phyloP scores from a whole-genome alignment of 2,888 invertebrate species.

The Rhagium mordax region DNA sequence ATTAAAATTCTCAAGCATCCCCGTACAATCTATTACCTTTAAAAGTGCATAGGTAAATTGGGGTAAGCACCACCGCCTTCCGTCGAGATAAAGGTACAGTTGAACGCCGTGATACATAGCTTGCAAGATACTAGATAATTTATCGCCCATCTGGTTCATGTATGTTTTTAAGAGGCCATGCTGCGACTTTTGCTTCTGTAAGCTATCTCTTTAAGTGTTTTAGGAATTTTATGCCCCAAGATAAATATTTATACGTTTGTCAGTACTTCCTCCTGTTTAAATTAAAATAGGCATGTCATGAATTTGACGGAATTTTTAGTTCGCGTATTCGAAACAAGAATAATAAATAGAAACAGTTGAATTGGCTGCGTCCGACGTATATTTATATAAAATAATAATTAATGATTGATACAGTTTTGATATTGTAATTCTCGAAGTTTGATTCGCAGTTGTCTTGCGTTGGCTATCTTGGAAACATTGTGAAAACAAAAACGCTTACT shows the following conservation, averaged over 20 bases:
- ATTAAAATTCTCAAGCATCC: too few relatives aligned
- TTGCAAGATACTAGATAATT: conserved; percentile 27
- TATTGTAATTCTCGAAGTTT: neutral
- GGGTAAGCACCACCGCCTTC: conserved; percentile 18
- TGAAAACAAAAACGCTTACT: neutral
- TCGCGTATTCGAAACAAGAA: neutral
- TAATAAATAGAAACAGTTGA: neutral
- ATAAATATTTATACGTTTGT: conserved; percentile 33
- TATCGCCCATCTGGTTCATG: conserved; percentile 38
- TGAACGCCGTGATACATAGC: conserved; percentile 22
- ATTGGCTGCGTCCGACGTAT: neutral
- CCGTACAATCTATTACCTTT: neutral
- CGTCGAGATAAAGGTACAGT: conserved; percentile 31
- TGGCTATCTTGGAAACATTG: neutral
- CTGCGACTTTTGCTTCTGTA: conserved; percentile 30
- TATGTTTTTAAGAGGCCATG: conserved; percentile 31
- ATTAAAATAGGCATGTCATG: neutral
- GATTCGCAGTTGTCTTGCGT: too few relatives aligned
- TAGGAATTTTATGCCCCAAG: conserved; percentile 24
- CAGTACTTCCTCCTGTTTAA: conserved; percentile 20
- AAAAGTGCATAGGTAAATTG: conserved; percentile 1
- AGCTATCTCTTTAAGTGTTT: conserved; percentile 35
- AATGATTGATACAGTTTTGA: neutral
- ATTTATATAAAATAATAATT: neutral
- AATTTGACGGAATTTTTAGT: neutral